Base-by-base conservation (phyloP, 2,888 invertebrate genomes). In the Perithous albicinctus region DNA sequence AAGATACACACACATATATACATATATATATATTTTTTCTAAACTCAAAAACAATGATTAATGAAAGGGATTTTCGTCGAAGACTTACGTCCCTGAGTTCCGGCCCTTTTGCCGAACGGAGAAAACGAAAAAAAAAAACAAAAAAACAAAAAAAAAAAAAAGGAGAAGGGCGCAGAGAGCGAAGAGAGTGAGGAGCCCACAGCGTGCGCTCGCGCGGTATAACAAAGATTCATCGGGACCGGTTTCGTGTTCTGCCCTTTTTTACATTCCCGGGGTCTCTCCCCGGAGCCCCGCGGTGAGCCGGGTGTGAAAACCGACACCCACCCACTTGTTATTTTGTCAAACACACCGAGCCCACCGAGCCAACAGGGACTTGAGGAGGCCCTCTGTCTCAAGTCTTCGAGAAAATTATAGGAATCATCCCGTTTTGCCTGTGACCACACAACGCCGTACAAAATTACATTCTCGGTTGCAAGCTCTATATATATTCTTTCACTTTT, bases 231-330 rank as follows among this genome's bases (percentile, higher is more conserved):
- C 91, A 92, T 92, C 90, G 89, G 89, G 90, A 92, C 92, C 92
- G 92, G 92, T 92, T 92, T 92, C 86, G 85, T 87, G 88, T 89
- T 89, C 88, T 84, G 87, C 85, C 86, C 87, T 89, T 90, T 90
- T 89, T 89, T 88, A 89, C 90, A 89, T 90, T 91, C 90, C 84
- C 89, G 85, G 85, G 80, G 87, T 59, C 66, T 78, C 79, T 38
- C 72, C n/a, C n/a, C n/a, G 91, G 86, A 89, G 87, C 88, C 92
- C 92, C 89, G 91, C 79, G 87, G 92, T 83, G 92, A 87, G 86
- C 85, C 89, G 91, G 91, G 92, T 92, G 92, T 92, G 92, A 92
- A 92, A 92, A 92, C 91, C 89, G 90, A 92, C 92, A 92, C 92
- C 91, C 91, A 89, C 91, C 91, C 89, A 90, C 92, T 92, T 92